Evolutionary conservation across 2,888 invertebrate species (phyloP).

Genomic region (Drosophila setosimentum): DNA sequence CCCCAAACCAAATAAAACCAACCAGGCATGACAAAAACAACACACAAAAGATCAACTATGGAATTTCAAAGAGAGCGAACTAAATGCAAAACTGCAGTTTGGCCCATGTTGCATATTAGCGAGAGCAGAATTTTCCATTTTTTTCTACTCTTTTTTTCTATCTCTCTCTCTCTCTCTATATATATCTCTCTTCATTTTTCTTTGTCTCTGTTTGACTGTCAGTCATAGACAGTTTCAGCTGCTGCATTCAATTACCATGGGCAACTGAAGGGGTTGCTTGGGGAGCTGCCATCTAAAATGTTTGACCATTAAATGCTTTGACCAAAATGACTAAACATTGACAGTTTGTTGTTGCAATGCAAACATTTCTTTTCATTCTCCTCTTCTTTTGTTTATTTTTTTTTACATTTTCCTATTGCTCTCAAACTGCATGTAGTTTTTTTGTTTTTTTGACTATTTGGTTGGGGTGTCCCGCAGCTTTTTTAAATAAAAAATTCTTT

Average conservation of each 20-base stretch:
- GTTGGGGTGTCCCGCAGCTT: slow-evolving; percentile 14
- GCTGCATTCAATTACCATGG: slow-evolving; percentile 63
- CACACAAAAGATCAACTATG: slow-evolving; percentile 36
- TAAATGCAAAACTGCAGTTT: slow-evolving; percentile 17
- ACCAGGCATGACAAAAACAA: slow-evolving; percentile 22
- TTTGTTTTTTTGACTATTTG: slow-evolving; percentile 3
- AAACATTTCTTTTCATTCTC: slow-evolving; percentile 37
- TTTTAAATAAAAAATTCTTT: slow-evolving; percentile 36
- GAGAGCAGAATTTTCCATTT: slow-evolving; percentile 21
- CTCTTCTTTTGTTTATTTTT: slow-evolving; percentile 2
- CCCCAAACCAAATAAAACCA: slow-evolving; percentile 12
- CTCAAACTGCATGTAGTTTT: slow-evolving; percentile 6
- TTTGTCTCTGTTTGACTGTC: slow-evolving; percentile 33
- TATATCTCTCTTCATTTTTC: neutral
- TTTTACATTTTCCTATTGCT: slow-evolving; percentile 12
- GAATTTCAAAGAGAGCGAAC: slow-evolving; percentile 20
- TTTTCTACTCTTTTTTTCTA: neutral
- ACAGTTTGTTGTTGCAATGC: slow-evolving; percentile 44
- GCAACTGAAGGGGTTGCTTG: slow-evolving; percentile 21
- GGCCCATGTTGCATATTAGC: slow-evolving; percentile 34
- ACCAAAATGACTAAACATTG: slow-evolving; percentile 59
- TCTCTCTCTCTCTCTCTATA: slow-evolving; percentile 7
- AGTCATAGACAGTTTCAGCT: slow-evolving; percentile 55
- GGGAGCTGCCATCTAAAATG: slow-evolving; percentile 26
- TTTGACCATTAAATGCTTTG: slow-evolving; percentile 75